Percentiles rank a stretch among this genome's conserved stretches.
Conservation (phyloP, 2,797 vertebrate species). For the Mus spretus region DNA sequence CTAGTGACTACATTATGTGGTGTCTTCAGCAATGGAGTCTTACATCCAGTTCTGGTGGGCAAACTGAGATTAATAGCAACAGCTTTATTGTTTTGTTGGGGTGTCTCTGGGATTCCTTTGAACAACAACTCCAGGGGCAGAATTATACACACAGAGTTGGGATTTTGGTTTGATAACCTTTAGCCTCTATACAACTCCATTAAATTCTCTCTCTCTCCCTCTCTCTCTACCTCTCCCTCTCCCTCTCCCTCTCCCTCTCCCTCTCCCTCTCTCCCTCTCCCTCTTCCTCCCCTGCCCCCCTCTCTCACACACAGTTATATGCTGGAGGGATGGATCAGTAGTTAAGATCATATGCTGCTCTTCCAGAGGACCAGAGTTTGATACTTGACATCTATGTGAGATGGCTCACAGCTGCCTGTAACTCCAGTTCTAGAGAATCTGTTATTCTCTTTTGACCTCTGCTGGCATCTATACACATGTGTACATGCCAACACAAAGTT, state of each 20-base stretch:
- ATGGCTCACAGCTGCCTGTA: background rate
- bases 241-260: background rate
- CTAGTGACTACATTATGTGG: background rate
- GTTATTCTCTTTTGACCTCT: background rate
- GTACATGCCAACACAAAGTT: background rate
- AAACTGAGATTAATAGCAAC: background rate
- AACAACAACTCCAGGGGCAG: background rate
- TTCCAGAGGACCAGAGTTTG: background rate
- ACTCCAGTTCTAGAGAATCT: background rate
- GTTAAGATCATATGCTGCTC: background rate
- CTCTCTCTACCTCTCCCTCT: no score
- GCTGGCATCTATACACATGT: background rate
- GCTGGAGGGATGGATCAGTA: background rate
- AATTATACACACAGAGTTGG: background rate
- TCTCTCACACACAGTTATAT: background rate
- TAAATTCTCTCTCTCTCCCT: background rate
- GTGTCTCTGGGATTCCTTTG: background rate
- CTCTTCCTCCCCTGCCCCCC: no score
- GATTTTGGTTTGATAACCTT: background rate
- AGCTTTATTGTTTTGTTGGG: no score
- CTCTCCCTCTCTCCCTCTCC: no score
- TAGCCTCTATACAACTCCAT: background rate
- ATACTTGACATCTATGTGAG: background rate
- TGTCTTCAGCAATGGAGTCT: background rate
- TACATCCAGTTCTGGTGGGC: background rate